Evolutionary conservation across 35 echinoderm and acorn worm species (phyloP), one percentile per base, ranked within the genome.

Genomic region (Ptychodera flava): DNA sequence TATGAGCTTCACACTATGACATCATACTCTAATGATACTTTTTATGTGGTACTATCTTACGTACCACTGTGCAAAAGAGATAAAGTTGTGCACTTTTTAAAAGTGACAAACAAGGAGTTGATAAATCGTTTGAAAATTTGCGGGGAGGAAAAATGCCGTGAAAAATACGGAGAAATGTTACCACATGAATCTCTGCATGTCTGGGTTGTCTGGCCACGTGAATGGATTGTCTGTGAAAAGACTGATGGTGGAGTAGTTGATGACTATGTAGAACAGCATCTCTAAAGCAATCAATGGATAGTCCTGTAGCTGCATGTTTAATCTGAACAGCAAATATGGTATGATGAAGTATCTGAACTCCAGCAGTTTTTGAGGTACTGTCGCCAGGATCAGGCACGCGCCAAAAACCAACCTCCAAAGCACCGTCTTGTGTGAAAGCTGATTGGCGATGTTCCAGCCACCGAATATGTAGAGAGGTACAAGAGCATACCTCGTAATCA

Each of bases 291-390:
- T 1, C 30, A 36, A 35, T 28, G 37, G 12, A n/a, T 83, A 83
- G 10, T 28, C 30, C 16, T 33, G 35, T 28, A 31, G 31, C 0
- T 16, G 15, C 85, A 93, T 79, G 77, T 99, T 90, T 0, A 94
- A 36, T 34, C 96, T 85, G 53, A 90, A 92, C 16, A 99, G 82
- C 33, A 99, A 82, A 32, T 94, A 99, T n/a, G 96, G 96, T 16
- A 99, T 78, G 36, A 99, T 94, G 38, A 99, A 99, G 77, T 99
- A 99, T 31, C 96, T 75, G 36, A 99, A 94, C 81, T 99, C 96
- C 0, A 99, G 80, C 0, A 99, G 88, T 32, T 92, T 91, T 79
- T 99, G 96, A 31, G 96, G 96, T 30, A 99, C 85, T n/a, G 87
- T 89, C 32, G 89, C 89, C 31, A 85, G 90, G 36, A 88, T 32